Percentiles rank a stretch among this genome's conserved stretches.
phyloP scores from a whole-genome alignment of 2,113 vertebrate species.

The Pteronura brasiliensis region DNA sequence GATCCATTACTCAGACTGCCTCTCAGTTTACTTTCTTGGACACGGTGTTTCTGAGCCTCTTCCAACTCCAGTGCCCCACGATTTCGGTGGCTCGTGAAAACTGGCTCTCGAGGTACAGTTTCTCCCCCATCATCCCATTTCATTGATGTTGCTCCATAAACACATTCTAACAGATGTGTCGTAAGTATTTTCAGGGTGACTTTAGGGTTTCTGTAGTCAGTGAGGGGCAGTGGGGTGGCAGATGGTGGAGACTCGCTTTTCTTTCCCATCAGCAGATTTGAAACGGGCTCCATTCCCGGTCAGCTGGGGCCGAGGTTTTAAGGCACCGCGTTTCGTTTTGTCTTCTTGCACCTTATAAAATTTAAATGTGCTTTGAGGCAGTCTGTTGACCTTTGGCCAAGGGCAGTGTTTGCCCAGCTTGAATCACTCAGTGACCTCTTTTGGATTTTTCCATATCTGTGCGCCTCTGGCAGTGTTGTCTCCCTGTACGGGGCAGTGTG shows the following conservation, averaged over 20 bases:
- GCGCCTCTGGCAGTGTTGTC: neutral
- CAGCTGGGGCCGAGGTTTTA: neutral
- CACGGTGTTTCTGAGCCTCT: neutral
- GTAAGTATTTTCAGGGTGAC: neutral
- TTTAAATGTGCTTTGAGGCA: neutral
- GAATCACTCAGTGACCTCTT: slow-evolving; percentile 25
- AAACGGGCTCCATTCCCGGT: neutral
- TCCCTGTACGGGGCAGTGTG: neutral
- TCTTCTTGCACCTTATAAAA: neutral
- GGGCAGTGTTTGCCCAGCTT: slow-evolving; percentile 32
- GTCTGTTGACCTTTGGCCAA: slow-evolving; percentile 34
- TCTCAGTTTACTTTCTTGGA: neutral
- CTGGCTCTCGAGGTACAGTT: neutral
- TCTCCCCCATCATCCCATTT: neutral
- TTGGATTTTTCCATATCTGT: slow-evolving; percentile 37
- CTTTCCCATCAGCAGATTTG: neutral
- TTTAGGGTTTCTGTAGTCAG: neutral
- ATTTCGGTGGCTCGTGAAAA: neutral
- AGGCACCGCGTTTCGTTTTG: neutral
- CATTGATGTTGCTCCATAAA: neutral
- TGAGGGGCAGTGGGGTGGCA: fast-evolving
- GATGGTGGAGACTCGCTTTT: neutral
- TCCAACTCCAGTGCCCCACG: neutral
- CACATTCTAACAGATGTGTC: neutral
- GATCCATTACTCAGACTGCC: neutral